Percentiles rank a stretch among this genome's conserved stretches.
phyloP scores from a whole-genome alignment of 2,888 invertebrate genomes.

The Pilophorus perplexus region DNA sequence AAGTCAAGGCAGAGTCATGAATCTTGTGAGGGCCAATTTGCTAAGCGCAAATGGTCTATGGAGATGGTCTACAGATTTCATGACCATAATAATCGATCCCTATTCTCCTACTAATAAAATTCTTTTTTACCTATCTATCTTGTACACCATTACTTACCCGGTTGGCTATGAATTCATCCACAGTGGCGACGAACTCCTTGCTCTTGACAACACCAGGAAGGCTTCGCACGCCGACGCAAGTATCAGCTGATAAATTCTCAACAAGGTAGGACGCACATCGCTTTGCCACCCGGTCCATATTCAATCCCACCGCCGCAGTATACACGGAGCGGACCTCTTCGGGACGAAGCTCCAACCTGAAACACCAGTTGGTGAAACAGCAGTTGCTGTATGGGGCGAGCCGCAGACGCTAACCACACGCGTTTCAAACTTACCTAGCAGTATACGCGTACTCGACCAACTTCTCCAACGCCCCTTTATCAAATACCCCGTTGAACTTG shows the following conservation, averaged over 20 bases:
- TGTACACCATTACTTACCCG: constrained; percentile 56
- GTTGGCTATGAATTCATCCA: constrained; percentile 65
- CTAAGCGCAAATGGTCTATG: no score
- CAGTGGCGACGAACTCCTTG: constrained; percentile 60
- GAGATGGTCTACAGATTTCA: no score
- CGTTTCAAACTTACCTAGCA: constrained; percentile 59
- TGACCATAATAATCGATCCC: no score
- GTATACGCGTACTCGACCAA: constrained; percentile 83
- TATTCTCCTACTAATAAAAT: no score
- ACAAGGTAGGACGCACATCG: constrained; percentile 70
- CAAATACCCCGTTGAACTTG: constrained; percentile 64
- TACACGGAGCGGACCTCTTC: constrained; percentile 71
- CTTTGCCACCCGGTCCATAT: constrained; percentile 70
- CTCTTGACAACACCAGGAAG: constrained; percentile 58
- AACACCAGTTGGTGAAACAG: no score
- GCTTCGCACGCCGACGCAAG: constrained; percentile 59
- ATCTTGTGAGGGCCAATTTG: no score
- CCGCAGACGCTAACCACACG: no score
- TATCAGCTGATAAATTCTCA: constrained; percentile 61
- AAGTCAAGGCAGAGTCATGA: no score
- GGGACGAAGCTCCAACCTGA: constrained; percentile 56
- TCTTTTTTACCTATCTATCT: not conserved
- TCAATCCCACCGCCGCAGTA: constrained; percentile 72
- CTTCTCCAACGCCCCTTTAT: constrained; percentile 67
- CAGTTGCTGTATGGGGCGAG: no score